phyloP scores from a whole-genome alignment of 35 echinoderm and acorn worm species.

The Lytechinus pictus region DNA sequence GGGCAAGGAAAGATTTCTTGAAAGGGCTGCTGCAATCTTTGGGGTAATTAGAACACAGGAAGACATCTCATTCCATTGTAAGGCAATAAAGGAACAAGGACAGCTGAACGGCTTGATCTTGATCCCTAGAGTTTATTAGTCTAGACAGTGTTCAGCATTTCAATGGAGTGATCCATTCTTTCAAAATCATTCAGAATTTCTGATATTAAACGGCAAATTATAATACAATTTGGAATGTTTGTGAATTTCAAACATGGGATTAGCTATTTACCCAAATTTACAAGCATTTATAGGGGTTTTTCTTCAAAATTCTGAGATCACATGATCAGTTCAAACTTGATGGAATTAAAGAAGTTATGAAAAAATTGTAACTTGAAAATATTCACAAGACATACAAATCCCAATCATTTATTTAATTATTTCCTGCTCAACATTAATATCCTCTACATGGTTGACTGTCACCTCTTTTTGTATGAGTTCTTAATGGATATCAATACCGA shows the following conservation, averaged over 20 bases:
- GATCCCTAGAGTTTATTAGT: neutral
- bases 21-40: neutral
- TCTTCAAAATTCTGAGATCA: too few species aligned
- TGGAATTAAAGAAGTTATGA: too few species aligned
- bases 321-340: too few species aligned
- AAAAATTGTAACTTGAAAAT: too few species aligned
- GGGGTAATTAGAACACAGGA: conserved; percentile 10
- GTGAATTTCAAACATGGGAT: neutral
- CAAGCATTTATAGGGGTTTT: too few species aligned
- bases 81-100: neutral
- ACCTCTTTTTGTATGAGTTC: neutral
- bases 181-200: too few species aligned
- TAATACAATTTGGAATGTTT: too few species aligned
- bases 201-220: too few species aligned
- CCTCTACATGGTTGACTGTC: neutral
- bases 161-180: neutral
- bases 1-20: neutral
- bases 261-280: too few species aligned
- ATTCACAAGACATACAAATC: neutral
- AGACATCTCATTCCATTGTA: neutral
- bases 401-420: neutral
- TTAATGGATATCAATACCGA: neutral
- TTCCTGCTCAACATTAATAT: neutral
- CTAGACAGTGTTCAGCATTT: neutral
- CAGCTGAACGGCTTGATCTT: conserved; percentile 8